phyloP scores from a whole-genome alignment of 1,140 invertebrate genomes.

The Brachionus rotundiformis region DNA sequence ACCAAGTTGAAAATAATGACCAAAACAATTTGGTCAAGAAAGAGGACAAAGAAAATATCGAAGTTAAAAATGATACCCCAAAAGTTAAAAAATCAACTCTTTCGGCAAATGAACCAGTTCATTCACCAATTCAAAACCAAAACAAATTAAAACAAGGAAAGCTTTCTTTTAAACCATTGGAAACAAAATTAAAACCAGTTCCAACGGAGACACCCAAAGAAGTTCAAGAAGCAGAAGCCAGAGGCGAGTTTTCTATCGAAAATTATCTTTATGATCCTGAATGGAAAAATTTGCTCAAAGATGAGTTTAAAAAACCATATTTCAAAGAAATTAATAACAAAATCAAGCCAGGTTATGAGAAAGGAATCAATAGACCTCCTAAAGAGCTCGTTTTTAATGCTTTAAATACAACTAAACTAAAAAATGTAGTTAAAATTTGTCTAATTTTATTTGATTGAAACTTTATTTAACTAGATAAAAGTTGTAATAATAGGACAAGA shows the following conservation, averaged over 20 bases:
- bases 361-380: slow-evolving; percentile 6
- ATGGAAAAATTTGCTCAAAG: slow-evolving; percentile 23
- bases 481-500: slow-evolving; percentile 52
- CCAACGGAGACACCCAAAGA: neutral
- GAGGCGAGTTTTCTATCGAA: neutral
- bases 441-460: neutral
- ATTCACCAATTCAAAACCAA: neutral
- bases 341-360: slow-evolving; percentile 34
- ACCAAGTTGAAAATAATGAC: neutral
- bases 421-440: neutral
- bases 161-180: neutral
- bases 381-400: slow-evolving; percentile 51
- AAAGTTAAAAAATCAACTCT: neutral
- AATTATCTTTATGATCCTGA: neutral
- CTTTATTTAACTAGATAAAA: slow-evolving; percentile 43
- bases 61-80: neutral
- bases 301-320: slow-evolving; percentile 39
- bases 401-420: slow-evolving; percentile 24
- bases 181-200: neutral
- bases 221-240: neutral
- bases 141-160: neutral
- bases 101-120: neutral
- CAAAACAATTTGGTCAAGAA: neutral
- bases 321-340: slow-evolving; percentile 36
- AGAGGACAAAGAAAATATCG: slow-evolving; percentile 12